Evolutionary conservation across 2,113 vertebrate species (phyloP).

Genomic region (Mobula birostris): DNA sequence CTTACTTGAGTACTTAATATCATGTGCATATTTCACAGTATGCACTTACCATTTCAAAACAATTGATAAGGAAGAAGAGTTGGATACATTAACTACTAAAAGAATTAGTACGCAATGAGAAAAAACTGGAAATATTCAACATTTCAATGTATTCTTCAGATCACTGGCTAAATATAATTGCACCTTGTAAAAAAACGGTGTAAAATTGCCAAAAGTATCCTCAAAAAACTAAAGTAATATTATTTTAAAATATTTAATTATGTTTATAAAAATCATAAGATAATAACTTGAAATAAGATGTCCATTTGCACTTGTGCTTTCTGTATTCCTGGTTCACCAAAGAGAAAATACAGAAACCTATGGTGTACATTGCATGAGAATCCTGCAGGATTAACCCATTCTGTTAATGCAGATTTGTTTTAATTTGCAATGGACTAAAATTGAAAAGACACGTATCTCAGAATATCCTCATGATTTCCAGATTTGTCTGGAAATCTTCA

Average conservation of each 20-base stretch:
- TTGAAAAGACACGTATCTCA: neutral
- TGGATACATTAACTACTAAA: neutral
- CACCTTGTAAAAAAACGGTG: neutral
- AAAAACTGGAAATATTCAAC: slow-evolving; percentile 13
- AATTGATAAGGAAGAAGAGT: neutral
- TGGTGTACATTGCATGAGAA: neutral
- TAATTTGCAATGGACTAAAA: slow-evolving; percentile 14
- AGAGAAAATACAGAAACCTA: slow-evolving; percentile 9
- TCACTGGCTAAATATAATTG: neutral
- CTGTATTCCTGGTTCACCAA: neutral
- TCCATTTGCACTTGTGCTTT: neutral
- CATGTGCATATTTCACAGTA: slow-evolving; percentile 9
- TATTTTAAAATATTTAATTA: neutral
- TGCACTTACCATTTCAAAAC: neutral
- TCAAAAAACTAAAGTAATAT: slow-evolving; percentile 6
- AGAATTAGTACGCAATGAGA: neutral
- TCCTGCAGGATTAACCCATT: neutral
- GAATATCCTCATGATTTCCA: neutral
- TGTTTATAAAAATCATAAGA: neutral
- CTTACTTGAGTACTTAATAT: neutral
- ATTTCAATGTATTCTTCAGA: neutral
- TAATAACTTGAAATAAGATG: slow-evolving; percentile 4
- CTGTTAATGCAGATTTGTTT: slow-evolving; percentile 6
- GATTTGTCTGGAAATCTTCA: neutral
- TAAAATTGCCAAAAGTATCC: too few relatives aligned